phyloP scores from a whole-genome alignment of 2,797 vertebrate genomes.

The Eulemur coronatus region DNA sequence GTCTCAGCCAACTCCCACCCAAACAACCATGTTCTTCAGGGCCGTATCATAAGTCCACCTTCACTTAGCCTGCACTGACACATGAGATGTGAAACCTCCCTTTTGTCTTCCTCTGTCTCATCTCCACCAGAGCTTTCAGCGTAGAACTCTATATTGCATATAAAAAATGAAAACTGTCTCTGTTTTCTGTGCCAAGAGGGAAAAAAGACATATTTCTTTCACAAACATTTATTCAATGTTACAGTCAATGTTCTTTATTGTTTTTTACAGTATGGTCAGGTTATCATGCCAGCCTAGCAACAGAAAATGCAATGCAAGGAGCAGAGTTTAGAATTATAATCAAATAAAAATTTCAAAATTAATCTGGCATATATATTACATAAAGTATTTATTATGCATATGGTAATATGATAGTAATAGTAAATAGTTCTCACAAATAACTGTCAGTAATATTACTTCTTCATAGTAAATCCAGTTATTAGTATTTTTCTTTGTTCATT shows the following conservation, averaged over 20 bases:
- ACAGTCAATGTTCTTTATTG: background rate
- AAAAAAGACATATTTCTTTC: background rate
- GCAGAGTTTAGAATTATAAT: background rate
- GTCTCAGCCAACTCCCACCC: background rate
- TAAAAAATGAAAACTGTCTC: background rate
- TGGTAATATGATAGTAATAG: background rate
- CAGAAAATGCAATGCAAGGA: background rate
- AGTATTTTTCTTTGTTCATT: slow-evolving; percentile 2
- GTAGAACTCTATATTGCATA: background rate
- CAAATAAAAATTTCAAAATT: slow-evolving; percentile 43
- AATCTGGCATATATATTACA: background rate
- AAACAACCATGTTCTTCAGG: background rate
- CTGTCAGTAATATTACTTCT: background rate
- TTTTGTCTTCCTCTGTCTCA: background rate
- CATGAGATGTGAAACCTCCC: background rate
- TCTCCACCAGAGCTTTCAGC: background rate
- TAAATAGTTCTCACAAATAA: slow-evolving; percentile 1
- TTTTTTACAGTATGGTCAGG: background rate
- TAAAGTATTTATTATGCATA: background rate
- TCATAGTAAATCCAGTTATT: background rate
- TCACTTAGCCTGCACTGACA: background rate
- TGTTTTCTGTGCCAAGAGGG: background rate
- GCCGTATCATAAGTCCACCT: background rate
- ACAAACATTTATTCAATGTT: slow-evolving; percentile 44
- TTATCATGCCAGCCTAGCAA: background rate